These are phyloP conservation scores for Morus bassanus DNA, from an alignment of 2,797 vertebrate genomes.

Conservation along the genomic window DNA sequence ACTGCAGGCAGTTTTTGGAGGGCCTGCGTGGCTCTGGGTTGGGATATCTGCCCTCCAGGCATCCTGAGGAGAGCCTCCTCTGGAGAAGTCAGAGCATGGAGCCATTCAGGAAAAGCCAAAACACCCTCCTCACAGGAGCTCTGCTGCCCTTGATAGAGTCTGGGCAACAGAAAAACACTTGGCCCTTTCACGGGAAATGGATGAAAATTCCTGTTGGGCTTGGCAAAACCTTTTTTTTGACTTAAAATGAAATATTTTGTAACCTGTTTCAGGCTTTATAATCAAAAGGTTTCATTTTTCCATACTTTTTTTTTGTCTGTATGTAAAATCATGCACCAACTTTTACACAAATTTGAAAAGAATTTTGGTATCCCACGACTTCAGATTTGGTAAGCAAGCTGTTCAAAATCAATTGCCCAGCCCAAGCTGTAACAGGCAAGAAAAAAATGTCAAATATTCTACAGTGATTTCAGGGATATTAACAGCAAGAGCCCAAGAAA, in stretches of 20 bases:
- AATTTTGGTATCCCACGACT: not conserved
- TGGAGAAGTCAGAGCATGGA: not conserved
- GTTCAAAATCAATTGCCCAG: not conserved
- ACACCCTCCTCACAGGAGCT: not conserved
- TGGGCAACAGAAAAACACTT: not conserved
- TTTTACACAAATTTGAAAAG: not conserved
- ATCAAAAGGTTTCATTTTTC: not conserved
- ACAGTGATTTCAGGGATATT: not conserved
- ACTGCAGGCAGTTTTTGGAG: not conserved
- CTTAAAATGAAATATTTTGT: not conserved
- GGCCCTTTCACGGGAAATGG: not conserved
- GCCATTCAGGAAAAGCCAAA: not conserved
- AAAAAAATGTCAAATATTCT: not conserved
- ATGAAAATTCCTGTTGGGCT: not conserved
- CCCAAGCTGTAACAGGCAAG: not conserved
- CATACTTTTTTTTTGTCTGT: not conserved
- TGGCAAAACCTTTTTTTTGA: not conserved
- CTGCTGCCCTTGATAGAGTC: not conserved
- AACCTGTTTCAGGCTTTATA: not conserved
- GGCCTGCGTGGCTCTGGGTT: accelerated
- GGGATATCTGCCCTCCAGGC: not conserved
- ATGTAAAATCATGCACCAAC: not conserved
- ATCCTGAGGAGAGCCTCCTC: accelerated
- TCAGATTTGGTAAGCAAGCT: not conserved
- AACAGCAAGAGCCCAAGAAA: not conserved